Evolutionary conservation across 2,113 vertebrate genomes (phyloP), one percentile per base, ranked within the genome.

Genomic region (Diphyllodes magnificus): DNA sequence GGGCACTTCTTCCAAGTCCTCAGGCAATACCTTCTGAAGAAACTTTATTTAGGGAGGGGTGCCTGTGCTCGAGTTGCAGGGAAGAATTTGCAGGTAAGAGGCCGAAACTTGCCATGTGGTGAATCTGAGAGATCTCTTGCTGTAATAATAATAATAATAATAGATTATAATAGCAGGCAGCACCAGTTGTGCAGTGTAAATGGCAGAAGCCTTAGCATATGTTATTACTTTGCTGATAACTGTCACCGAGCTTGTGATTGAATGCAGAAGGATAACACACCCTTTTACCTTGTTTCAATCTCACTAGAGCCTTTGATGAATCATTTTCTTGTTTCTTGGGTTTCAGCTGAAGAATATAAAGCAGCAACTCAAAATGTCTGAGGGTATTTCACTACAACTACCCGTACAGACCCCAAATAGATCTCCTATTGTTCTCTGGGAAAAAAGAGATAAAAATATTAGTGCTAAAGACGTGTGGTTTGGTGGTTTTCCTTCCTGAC

Each of bases 51-150:
- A 42, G 42, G 27, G 10, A 66, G 54, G 15, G 15, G 5, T 66
- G 23, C 39, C 39, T 2, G 1, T 2, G 10, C 53, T 65, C 0
- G 0, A 83, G 33, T 21, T 53, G 25, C 25, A 66, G 39, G 42
- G n/a, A 69, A n/a, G 24, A 65, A 51, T n/a, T 54, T 6, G 7
- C 21, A 47, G 30, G 37, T 79, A 15, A 65, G 59, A 53, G 57
- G 35, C 21, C 4, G 0, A 42, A 78, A 64, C 23, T 59, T 72
- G 12, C 53, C 14, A 3, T 9, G 15, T 53, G 54, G 35, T 77
- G 35, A 65, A 57, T 57, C 17, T 70, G 56, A 57, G 25, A 56
- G 31, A 28, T 61, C 25, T 44, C 40, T 76, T 72, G 15, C 25
- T 81, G 24, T 69, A 83, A 20, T 59, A 76, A 33, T 39, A 76